Conservation (phyloP, 2,113 vertebrate species). For the Heptranchias perlo region DNA sequence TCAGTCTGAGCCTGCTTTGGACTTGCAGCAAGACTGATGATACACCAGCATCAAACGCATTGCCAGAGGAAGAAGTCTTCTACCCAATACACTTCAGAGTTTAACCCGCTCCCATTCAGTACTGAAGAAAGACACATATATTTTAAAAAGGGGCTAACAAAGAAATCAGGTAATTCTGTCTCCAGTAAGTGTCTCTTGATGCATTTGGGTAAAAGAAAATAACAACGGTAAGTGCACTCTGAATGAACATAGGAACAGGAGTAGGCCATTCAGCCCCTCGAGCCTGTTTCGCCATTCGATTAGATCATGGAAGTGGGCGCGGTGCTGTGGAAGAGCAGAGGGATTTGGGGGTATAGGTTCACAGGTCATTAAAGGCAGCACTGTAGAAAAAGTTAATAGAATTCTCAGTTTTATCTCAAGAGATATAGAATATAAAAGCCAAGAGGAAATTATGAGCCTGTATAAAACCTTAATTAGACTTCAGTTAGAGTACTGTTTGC, state of each 20-base stretch:
- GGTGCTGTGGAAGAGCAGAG: neutral
- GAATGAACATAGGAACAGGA: no score
- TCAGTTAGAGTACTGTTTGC: neutral
- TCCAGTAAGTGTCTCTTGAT: neutral
- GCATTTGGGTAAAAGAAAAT: neutral
- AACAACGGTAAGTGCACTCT: neutral
- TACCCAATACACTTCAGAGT: neutral
- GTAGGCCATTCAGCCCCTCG: no score
- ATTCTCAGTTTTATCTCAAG: neutral
- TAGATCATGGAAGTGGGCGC: neutral
- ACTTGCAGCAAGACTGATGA: neutral
- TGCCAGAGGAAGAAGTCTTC: neutral
- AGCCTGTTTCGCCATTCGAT: no score
- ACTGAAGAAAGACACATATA: neutral
- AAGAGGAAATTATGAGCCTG: neutral
- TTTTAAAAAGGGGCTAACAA: neutral
- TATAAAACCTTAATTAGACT: neutral
- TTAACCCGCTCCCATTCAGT: neutral
- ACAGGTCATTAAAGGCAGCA: neutral
- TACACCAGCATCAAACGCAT: neutral
- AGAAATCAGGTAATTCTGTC: neutral
- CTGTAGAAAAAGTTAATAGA: neutral
- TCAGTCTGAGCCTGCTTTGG: neutral
- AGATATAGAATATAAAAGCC: neutral
- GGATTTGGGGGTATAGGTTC: neutral